phyloP scores from a whole-genome alignment of 2,113 vertebrate genomes.

The Orcinus orca region DNA sequence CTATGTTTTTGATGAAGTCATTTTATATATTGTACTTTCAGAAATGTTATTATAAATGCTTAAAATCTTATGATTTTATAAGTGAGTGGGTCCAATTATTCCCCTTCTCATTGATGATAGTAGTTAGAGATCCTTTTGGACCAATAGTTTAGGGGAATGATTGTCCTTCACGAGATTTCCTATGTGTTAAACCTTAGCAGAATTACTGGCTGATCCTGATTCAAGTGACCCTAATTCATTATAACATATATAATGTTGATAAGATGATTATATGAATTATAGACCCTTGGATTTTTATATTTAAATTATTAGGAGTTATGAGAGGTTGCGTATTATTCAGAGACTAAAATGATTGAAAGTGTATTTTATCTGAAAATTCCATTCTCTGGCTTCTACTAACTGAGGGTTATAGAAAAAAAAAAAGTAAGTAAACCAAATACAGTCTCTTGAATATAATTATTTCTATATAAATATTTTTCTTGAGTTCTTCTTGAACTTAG shows the following conservation, averaged over 20 bases:
- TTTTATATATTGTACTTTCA: background rate
- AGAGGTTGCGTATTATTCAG: background rate
- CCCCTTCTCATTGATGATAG: background rate
- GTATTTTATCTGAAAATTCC: background rate
- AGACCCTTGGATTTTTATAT: background rate
- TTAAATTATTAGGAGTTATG: background rate
- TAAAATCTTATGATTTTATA: background rate
- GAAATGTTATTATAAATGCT: background rate
- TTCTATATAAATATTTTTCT: background rate
- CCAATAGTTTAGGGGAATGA: background rate
- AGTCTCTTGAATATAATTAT: background rate
- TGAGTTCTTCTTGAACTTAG: background rate
- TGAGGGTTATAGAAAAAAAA: background rate
- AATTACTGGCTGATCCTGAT: background rate
- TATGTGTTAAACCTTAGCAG: background rate
- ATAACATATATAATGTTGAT: background rate
- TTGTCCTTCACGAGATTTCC: background rate
- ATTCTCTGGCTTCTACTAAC: background rate
- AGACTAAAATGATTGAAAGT: background rate
- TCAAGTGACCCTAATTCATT: background rate
- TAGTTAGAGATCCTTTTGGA: background rate
- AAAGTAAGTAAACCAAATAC: background rate
- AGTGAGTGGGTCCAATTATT: background rate
- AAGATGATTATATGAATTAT: background rate
- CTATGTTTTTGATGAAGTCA: background rate